These are phyloP conservation scores for Dendrolimus kikuchii DNA, from an alignment of 1,140 invertebrate genomes.

Conservation along the genomic window DNA sequence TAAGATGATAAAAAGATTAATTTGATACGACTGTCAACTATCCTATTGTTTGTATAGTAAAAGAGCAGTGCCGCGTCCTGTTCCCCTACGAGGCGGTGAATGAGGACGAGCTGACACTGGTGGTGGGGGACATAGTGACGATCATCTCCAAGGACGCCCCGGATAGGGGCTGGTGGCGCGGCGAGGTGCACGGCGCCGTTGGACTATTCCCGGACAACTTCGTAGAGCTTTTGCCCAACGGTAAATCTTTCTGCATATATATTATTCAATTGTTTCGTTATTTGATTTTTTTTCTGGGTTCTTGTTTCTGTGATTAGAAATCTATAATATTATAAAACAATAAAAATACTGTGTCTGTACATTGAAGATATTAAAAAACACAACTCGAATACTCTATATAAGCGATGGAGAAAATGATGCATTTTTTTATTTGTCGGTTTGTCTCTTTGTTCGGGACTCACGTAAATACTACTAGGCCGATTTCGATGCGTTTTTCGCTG, in stretches of 20 bases:
- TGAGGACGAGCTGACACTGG: slow-evolving; percentile 93
- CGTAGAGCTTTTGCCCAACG: slow-evolving; percentile 78
- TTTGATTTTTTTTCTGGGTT: no score
- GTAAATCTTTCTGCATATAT: slow-evolving; percentile 37
- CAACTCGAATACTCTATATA: no score
- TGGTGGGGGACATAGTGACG: slow-evolving; percentile 92
- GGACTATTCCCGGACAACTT: slow-evolving; percentile 99
- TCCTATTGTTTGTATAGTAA: slow-evolving; percentile 41
- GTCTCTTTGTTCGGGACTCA: no score
- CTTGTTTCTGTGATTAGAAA: no score
- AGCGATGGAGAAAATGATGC: no score
- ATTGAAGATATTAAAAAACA: no score
- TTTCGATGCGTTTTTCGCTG: no score
- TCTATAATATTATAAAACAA: no score
- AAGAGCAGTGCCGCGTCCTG: slow-evolving; percentile 88
- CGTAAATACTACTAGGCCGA: no score
- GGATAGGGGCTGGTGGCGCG: slow-evolving; percentile 98
- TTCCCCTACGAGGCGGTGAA: slow-evolving; percentile 94
- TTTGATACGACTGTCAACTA: not conserved
- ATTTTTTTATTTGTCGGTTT: no score
- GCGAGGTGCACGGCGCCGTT: slow-evolving; percentile 89
- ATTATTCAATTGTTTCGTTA: no score
- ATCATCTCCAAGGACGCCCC: slow-evolving; percentile 90
- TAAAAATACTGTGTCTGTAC: no score
- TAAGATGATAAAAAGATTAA: not conserved